Conservation (phyloP, 2,888 invertebrate genomes). For the Ptilodon capucinus region DNA sequence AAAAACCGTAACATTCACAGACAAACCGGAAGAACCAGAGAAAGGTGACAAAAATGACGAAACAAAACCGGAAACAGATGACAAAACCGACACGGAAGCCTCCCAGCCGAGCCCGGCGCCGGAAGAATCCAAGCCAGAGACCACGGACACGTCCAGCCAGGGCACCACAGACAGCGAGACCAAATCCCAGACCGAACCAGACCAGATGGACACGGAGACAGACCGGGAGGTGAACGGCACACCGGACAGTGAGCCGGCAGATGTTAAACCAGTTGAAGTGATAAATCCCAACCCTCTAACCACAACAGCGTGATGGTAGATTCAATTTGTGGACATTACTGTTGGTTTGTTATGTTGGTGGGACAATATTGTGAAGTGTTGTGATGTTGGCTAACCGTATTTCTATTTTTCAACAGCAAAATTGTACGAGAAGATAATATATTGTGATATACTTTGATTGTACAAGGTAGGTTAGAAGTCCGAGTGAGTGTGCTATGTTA, state of each 20-base stretch:
- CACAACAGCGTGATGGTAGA: slow-evolving; percentile 60
- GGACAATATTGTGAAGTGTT: too few species aligned
- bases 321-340: slow-evolving; percentile 9
- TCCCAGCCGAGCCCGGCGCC: slow-evolving; percentile 30
- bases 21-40: slow-evolving; percentile 40
- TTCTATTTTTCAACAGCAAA: too few species aligned
- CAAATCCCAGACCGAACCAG: slow-evolving; percentile 32
- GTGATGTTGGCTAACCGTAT: too few species aligned
- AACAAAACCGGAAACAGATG: slow-evolving; percentile 29
- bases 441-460: too few species aligned
- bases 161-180: slow-evolving; percentile 47
- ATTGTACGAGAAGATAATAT: too few species aligned
- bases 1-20: slow-evolving; percentile 17
- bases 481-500: too few species aligned
- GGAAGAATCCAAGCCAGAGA: slow-evolving; percentile 50
- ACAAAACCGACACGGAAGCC: slow-evolving; percentile 36
- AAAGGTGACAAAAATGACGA: slow-evolving; percentile 23
- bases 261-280: slow-evolving; percentile 44
- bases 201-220: slow-evolving; percentile 27
- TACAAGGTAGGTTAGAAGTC: too few species aligned
- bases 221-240: slow-evolving; percentile 52
- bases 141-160: slow-evolving; percentile 63
- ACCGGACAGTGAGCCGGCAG: slow-evolving; percentile 33
- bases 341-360: not conserved
- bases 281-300: slow-evolving; percentile 40